phyloP scores from a whole-genome alignment of 2,888 invertebrate genomes.

The Noctua janthe region DNA sequence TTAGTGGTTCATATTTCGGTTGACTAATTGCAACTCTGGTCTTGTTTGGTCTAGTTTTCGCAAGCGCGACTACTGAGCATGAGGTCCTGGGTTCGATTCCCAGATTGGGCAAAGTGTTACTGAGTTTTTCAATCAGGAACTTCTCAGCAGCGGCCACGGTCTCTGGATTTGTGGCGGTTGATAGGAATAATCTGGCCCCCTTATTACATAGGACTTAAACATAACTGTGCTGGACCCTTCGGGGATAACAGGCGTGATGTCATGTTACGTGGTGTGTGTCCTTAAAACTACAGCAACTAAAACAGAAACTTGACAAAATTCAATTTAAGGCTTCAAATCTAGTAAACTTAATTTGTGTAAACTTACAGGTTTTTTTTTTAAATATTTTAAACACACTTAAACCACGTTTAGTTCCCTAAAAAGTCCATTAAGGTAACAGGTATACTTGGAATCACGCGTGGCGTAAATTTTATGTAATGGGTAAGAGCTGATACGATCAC shows the following conservation, averaged over 20 bases:
- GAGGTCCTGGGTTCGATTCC: neutral
- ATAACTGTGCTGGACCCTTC: neutral
- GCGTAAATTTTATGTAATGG: constrained; percentile 30
- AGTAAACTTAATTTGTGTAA: neutral
- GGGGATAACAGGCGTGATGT: neutral
- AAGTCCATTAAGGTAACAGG: constrained; percentile 45
- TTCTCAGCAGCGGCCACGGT: neutral
- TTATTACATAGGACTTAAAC: neutral
- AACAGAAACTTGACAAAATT: neutral
- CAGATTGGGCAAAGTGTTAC: neutral
- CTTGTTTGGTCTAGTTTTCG: neutral
- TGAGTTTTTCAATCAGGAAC: neutral
- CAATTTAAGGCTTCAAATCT: neutral
- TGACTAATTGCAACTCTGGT: neutral
- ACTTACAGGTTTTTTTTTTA: neutral
- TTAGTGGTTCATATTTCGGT: neutral
- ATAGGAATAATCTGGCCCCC: neutral
- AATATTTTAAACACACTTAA: neutral
- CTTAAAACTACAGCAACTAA: neutral
- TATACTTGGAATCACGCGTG: constrained; percentile 32
- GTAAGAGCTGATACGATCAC: constrained; percentile 51
- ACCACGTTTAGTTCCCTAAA: constrained; percentile 1
- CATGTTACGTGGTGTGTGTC: neutral
- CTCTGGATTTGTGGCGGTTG: neutral
- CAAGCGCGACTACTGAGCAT: neutral